A percentile compares a stretch with the other conserved stretches of the same genome.
phyloP scores from a whole-genome alignment of 30 jellyfish, hydroid and myxozoan genomes.

The Turritopsis dohrnii region DNA sequence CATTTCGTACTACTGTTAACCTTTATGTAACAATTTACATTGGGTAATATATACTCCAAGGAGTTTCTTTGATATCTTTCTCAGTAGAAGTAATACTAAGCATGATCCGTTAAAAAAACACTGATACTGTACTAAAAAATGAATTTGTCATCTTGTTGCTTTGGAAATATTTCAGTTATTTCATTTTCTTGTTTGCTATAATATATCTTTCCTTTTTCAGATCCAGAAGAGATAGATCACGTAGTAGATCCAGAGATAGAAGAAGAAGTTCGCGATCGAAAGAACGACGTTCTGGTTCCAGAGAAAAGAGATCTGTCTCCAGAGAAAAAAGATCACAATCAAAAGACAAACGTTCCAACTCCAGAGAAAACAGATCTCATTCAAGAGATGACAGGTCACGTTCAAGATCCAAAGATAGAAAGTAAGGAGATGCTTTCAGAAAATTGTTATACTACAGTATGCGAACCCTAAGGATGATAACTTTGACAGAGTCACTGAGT shows the following conservation, averaged over 20 bases:
- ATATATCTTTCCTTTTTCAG: too few species aligned
- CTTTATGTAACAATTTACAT: neutral
- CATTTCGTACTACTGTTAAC: neutral
- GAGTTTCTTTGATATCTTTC: neutral
- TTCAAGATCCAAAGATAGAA: conserved; percentile 12
- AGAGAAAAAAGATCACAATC: conserved; percentile 6
- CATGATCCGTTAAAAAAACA: too few species aligned
- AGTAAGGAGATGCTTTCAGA: neutral
- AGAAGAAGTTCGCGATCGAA: conserved; percentile 15
- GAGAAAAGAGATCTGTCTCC: conserved; percentile 15
- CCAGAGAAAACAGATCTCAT: conserved; percentile 4
- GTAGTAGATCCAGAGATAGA: conserved; percentile 9
- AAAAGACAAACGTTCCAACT: conserved; percentile 17
- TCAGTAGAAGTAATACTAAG: too few species aligned
- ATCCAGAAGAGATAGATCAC: neutral
- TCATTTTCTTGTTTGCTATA: too few species aligned
- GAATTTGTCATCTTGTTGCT: too few species aligned
- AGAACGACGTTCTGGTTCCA: conserved; percentile 12
- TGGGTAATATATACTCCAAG: neutral
- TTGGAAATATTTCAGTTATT: too few species aligned
- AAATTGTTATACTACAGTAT: neutral
- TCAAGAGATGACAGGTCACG: conserved; percentile 19
- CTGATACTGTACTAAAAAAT: too few species aligned
- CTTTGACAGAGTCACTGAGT: neutral
- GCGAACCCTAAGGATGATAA: neutral